These are phyloP conservation scores for Samia ricini DNA, from an alignment of 1,140 invertebrate species.

Conservation along the genomic window DNA sequence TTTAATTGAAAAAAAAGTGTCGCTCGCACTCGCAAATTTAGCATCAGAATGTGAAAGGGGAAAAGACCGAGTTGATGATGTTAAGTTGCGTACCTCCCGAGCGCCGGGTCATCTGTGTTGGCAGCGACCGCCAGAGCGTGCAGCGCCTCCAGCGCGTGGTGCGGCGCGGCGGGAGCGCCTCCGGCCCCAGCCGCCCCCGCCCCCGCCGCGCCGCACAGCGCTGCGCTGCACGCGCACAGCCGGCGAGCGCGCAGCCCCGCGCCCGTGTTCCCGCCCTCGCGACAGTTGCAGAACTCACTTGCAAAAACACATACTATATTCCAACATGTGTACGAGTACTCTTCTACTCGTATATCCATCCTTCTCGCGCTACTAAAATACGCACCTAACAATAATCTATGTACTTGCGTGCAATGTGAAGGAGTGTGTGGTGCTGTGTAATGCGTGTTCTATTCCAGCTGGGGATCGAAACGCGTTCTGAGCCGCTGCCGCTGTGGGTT, in stretches of 20 bases:
- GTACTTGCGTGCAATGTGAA: too few relatives aligned
- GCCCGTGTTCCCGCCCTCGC: slow-evolving; percentile 28
- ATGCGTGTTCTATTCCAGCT: too few relatives aligned
- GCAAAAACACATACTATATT: neutral
- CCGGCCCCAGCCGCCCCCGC: slow-evolving; percentile 16
- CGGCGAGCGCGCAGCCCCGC: slow-evolving; percentile 26
- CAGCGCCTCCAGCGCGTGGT: slow-evolving; percentile 25
- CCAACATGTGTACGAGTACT: neutral
- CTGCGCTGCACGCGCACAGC: slow-evolving; percentile 29
- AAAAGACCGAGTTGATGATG: too few relatives aligned
- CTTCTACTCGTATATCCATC: too few relatives aligned
- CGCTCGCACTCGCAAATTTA: too few relatives aligned
- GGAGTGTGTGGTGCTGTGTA: too few relatives aligned
- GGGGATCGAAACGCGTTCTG: too few relatives aligned
- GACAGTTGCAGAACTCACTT: slow-evolving; percentile 38
- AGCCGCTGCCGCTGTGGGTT: too few relatives aligned
- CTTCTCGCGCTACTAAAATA: too few relatives aligned
- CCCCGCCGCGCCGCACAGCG: slow-evolving; percentile 28
- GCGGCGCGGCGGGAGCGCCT: slow-evolving; percentile 22
- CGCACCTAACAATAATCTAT: too few relatives aligned
- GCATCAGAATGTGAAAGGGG: too few relatives aligned
- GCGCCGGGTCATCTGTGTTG: slow-evolving; percentile 35
- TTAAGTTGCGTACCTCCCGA: slow-evolving; percentile 30
- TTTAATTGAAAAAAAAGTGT: too few relatives aligned
- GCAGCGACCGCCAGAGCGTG: slow-evolving; percentile 33